Evolutionary conservation across 1,140 invertebrate genomes (phyloP), one percentile per base, ranked within the genome.

Genomic region (Idris sp.): DNA sequence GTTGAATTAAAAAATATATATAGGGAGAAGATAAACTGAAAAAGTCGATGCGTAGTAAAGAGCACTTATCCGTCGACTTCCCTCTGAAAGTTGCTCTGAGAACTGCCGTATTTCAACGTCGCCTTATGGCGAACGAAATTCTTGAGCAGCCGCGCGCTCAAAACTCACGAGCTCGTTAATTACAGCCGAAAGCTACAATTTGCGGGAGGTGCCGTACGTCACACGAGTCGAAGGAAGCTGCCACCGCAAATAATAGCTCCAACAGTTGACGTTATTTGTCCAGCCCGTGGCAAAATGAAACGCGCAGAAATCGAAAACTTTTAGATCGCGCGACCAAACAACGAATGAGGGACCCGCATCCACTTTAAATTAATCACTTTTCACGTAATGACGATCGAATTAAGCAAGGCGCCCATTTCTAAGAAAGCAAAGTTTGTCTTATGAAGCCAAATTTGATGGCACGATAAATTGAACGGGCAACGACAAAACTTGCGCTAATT

Each of bases 151-250:
- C 64, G 33, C 48, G 74, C 28, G 40, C 61, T n/a, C n/a, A 69
- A 75, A 75, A 75, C 72, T 75, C 54, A 58, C 61, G 53, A 64
- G 38, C 68, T 73, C 74, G 74, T 73, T 77, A 77, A 77, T 77
- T 77, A 73, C 44, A 77, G 36, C 25, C 72, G 49, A 64, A 58
- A 61, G 54, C 61, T 62, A 51, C 67, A 54, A 72, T 76, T 77
- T 72, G 58, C 69, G 30, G 44, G 53, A 58, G 43, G 35, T 44
- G 59, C 58, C 38, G 53, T 69, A 73, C 58, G 53, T 77, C 74
- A 69, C 56, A 38, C 26, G 48, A 68, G 62, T 73, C 74, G 64
- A 77, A 73, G 68, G 64, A 68, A 68, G 51, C 69, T 59, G 64
- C 58, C 64, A 65, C 69, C 65, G 59, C 64, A 69, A 69, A 76